Conservation (phyloP, 1,140 invertebrate genomes). For the Varroa destructor region DNA sequence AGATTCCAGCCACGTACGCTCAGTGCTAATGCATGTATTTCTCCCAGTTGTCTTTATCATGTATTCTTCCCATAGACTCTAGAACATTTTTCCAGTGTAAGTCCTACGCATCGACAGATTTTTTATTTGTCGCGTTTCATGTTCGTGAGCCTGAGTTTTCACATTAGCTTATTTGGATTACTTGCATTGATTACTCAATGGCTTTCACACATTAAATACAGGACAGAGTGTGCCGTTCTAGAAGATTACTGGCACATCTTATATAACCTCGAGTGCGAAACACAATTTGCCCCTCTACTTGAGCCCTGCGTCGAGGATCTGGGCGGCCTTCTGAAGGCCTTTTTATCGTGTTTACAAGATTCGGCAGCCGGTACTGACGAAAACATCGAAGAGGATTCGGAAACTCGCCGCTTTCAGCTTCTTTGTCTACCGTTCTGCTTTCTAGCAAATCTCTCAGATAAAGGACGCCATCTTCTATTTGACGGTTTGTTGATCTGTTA, state of each 20-base stretch:
- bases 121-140: too few relatives aligned
- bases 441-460: conserved; percentile 3
- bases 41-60: too few relatives aligned
- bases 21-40: too few relatives aligned
- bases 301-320: conserved; percentile 13
- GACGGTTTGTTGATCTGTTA: not conserved
- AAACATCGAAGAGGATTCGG: too few relatives aligned
- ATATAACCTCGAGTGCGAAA: conserved; percentile 20
- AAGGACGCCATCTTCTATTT: conserved; percentile 15
- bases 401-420: not conserved
- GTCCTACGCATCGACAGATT: too few relatives aligned
- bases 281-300: conserved; percentile 12
- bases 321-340: conserved; percentile 8
- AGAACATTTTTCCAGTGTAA: too few relatives aligned
- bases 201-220: not conserved
- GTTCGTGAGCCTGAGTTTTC: too few relatives aligned
- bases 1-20: too few relatives aligned
- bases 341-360: not conserved
- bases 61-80: too few relatives aligned
- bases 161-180: too few relatives aligned
- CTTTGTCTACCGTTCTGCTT: conserved; percentile 11
- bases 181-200: too few relatives aligned
- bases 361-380: not conserved
- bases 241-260: conserved; percentile 11
- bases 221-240: not conserved